Evolutionary conservation across 2,113 vertebrate species (phyloP).

Genomic region (Axis porcinus): DNA sequence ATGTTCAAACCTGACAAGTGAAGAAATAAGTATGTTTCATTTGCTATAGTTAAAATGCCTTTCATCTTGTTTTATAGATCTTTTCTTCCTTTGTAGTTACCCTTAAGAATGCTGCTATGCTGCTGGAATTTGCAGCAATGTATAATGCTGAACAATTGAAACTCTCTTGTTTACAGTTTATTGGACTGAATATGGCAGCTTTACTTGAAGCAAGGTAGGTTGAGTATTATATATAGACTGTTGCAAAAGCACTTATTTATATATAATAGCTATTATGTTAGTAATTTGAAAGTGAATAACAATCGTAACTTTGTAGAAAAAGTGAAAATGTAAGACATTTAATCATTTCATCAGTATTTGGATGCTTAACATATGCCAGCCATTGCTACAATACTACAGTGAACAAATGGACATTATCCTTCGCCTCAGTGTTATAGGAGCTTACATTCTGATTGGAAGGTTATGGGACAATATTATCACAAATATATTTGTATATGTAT

Average conservation of each 20-base stretch:
- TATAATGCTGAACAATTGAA: conserved; percentile 96
- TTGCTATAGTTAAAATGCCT: neutral
- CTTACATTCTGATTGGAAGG: neutral
- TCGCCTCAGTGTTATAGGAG: neutral
- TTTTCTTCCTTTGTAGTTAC: conserved; percentile 85
- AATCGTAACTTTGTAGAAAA: neutral
- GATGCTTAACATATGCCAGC: neutral
- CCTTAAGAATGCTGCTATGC: conserved; percentile 92
- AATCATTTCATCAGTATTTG: neutral
- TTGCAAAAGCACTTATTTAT: neutral
- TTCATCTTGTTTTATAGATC: conserved; percentile 37
- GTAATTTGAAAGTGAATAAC: conserved; percentile 6
- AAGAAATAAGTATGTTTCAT: neutral
- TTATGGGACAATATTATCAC: neutral
- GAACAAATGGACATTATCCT: neutral
- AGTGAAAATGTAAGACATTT: neutral
- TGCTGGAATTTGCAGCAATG: conserved; percentile 92
- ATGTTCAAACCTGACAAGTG: neutral
- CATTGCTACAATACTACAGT: neutral
- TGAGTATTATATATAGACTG: neutral
- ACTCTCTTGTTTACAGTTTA: conserved; percentile 95
- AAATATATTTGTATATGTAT: neutral
- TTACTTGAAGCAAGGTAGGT: conserved; percentile 94
- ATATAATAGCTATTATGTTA: neutral
- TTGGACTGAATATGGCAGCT: conserved; percentile 93